Conservation (phyloP, 2,113 vertebrate genomes). For the Sardina pilchardus region DNA sequence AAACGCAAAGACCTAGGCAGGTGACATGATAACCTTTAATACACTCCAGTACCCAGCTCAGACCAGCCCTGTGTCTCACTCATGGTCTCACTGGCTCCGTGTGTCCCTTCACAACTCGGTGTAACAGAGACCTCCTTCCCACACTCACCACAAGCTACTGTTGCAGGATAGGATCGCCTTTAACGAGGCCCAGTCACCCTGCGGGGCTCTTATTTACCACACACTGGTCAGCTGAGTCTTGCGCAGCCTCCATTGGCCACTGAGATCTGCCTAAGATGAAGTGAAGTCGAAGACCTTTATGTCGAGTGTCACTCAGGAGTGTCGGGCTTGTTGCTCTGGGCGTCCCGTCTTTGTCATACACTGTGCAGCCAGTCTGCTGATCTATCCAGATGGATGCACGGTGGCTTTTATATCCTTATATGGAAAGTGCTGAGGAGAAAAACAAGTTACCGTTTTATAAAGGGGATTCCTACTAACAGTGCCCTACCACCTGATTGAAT, state of each 20-base stretch:
- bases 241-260: background rate
- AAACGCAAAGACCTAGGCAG: background rate
- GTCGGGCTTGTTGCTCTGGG: background rate
- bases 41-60: background rate
- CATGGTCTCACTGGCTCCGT: background rate
- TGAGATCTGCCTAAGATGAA: background rate
- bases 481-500: background rate
- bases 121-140: background rate
- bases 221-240: background rate
- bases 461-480: background rate
- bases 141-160: background rate
- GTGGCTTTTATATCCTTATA: constrained; percentile 69
- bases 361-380: background rate
- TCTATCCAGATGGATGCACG: background rate
- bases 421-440: constrained; percentile 73
- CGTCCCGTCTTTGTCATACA: no score
- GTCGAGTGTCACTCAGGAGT: background rate
- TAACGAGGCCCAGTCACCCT: background rate
- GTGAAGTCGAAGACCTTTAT: background rate
- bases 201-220: background rate
- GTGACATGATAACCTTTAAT: background rate
- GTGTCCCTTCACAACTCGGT: background rate
- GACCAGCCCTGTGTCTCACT: background rate
- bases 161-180: background rate
- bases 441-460: constrained; percentile 4